A percentile compares a stretch with the other conserved stretches of the same genome.
These are phyloP conservation scores for Heliconius hewitsoni DNA, from an alignment of 1,140 invertebrate species.

Conservation along the genomic window DNA sequence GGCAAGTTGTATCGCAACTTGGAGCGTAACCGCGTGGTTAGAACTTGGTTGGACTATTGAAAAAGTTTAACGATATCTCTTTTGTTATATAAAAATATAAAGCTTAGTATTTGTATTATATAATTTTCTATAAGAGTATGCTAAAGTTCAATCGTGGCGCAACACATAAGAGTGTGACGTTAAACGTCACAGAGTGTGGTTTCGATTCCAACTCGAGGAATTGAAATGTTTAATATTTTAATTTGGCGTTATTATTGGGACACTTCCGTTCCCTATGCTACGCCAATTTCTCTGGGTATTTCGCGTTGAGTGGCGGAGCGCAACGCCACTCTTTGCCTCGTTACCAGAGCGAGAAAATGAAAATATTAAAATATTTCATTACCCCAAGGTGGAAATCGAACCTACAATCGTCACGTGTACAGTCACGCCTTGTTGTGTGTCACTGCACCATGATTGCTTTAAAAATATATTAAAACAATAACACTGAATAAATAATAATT, in stretches of 20 bases:
- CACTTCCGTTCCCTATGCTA: no score
- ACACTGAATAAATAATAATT: no score
- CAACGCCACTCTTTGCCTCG: neutral
- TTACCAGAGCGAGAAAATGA: neutral
- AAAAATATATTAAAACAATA: neutral
- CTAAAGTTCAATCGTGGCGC: no score
- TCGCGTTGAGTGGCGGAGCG: neutral
- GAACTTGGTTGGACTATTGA: conserved; percentile 7
- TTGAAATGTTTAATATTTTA: no score
- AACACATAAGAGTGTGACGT: no score
- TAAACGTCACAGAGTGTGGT: no score
- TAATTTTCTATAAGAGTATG: neutral
- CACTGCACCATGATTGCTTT: neutral
- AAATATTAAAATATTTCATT: neutral
- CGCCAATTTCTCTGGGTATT: no score
- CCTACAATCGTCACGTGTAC: neutral
- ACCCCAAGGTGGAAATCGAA: neutral
- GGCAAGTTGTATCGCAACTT: conserved; percentile 15
- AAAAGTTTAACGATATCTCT: neutral
- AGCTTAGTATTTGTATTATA: neutral
- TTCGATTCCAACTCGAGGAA: no score
- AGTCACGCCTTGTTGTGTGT: neutral
- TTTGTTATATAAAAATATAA: neutral
- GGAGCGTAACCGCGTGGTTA: neutral
- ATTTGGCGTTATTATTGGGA: no score